These are phyloP conservation scores for Ophioderma brevispina DNA, from an alignment of 35 echinoderm and acorn worm species.

Conservation along the genomic window DNA sequence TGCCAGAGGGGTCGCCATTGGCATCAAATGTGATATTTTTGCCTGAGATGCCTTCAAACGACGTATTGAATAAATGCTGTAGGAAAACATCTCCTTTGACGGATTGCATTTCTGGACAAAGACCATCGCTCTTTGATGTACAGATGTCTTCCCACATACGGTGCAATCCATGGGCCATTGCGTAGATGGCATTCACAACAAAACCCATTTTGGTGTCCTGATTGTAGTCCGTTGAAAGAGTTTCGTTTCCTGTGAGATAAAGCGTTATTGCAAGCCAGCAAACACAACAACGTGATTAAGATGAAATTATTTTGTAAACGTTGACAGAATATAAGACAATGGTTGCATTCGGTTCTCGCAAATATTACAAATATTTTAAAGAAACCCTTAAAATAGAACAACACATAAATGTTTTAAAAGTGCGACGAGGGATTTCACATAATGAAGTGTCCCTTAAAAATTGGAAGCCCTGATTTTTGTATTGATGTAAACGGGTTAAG, in stretches of 20 bases:
- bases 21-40: constrained; percentile 80
- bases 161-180: constrained; percentile 84
- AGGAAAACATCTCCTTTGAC: constrained; percentile 69
- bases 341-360: no score
- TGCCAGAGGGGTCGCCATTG: constrained; percentile 87
- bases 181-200: constrained; percentile 94
- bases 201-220: constrained; percentile 99
- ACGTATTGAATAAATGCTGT: constrained; percentile 74
- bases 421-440: no score
- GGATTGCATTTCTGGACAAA: constrained; percentile 77
- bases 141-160: constrained; percentile 67
- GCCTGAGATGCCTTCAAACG: constrained; percentile 61
- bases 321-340: no score
- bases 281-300: no score
- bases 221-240: constrained; percentile 55
- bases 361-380: no score
- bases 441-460: no score
- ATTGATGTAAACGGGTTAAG: no score
- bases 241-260: constrained; percentile 63
- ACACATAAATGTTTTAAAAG: no score
- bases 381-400: no score
- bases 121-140: constrained; percentile 24
- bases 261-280: no score
- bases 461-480: no score
- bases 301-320: no score